A percentile compares a stretch with the other conserved stretches of the same genome.
phyloP scores from a whole-genome alignment of 2,113 vertebrate genomes.

The Machaerirhynchus nigripectus region DNA sequence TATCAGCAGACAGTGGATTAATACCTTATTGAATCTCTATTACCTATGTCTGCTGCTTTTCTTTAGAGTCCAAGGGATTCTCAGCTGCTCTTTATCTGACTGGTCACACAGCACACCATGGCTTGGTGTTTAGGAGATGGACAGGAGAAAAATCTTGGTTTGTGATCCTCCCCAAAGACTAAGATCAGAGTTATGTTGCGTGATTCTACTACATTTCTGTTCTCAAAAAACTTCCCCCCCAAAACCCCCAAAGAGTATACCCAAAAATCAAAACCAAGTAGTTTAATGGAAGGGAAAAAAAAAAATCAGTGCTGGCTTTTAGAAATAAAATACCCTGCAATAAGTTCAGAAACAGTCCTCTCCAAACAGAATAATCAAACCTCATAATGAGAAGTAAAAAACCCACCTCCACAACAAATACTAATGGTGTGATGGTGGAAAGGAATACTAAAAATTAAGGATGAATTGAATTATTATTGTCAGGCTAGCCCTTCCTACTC shows the following conservation, averaged over 20 bases:
- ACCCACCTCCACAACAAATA: neutral
- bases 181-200: neutral
- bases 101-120: neutral
- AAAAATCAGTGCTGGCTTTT: neutral
- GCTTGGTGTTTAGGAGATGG: neutral
- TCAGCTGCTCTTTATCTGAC: no score
- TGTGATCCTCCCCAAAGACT: neutral
- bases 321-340: neutral
- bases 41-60: neutral
- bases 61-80: neutral
- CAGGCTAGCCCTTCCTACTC: neutral
- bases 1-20: neutral
- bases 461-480: neutral
- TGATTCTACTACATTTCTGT: neutral
- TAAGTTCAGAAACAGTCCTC: neutral
- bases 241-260: rapidly evolving
- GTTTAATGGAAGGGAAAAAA: no score
- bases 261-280: neutral
- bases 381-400: neutral
- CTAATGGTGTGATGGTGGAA: neutral
- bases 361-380: neutral
- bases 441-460: neutral
- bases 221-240: neutral
- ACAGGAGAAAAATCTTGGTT: neutral
- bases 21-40: neutral